Evolutionary conservation across 2,113 vertebrate genomes (phyloP).

Genomic region (Raja brachyura): DNA sequence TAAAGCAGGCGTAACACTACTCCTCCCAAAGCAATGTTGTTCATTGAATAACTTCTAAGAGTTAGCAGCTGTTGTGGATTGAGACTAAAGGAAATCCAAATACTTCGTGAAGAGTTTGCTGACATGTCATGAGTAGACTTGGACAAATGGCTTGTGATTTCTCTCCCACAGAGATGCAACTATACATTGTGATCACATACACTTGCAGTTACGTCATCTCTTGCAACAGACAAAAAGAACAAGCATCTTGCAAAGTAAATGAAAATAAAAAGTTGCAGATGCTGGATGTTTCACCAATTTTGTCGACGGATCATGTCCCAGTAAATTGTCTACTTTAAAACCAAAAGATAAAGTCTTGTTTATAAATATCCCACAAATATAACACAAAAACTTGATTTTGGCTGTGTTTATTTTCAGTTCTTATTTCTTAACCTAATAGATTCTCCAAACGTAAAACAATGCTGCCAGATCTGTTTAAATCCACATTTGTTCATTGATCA

Average conservation of each 20-base stretch:
- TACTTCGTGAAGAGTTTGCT: background rate
- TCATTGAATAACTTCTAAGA: background rate
- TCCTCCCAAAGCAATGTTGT: background rate
- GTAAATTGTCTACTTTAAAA: background rate
- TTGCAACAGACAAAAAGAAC: background rate
- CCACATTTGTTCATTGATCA: background rate
- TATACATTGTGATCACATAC: background rate
- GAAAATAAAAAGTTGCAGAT: too few relatives aligned
- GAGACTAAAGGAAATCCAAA: too few relatives aligned
- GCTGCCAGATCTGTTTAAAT: slow-evolving; percentile 11
- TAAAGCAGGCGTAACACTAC: background rate
- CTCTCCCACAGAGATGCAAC: background rate
- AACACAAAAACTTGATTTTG: background rate
- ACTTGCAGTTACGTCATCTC: background rate
- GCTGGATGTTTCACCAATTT: too few relatives aligned
- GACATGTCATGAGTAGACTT: background rate
- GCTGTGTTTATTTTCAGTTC: slow-evolving; percentile 5
- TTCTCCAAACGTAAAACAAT: background rate
- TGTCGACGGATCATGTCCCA: background rate
- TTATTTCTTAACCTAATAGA: slow-evolving; percentile 8
- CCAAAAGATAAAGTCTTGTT: background rate
- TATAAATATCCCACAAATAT: background rate
- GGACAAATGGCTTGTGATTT: background rate
- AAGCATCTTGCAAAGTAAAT: background rate
- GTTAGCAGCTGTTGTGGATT: background rate